Base-by-base conservation (phyloP, 2,888 invertebrate genomes). In the Andrena trimmerana region DNA sequence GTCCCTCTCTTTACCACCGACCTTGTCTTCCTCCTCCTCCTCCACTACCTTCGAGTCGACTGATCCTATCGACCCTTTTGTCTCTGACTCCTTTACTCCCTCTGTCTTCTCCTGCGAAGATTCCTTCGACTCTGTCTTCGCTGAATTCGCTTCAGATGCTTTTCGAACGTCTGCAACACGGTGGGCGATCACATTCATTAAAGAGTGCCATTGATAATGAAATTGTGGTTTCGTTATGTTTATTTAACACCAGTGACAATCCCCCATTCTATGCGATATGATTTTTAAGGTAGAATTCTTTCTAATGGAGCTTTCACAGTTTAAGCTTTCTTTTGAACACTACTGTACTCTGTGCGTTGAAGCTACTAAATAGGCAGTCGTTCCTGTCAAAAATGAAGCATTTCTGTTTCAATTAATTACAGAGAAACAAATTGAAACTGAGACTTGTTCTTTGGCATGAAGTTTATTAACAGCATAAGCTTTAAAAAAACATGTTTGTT, bases 21-120 rank as follows among this genome's bases (percentile, higher is more conserved):
- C 96, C 96, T 96, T 91, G 33, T 85, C 88, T 33, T 90, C 88
- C 79, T 85, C 69, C 16, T 85, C 69, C 16, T 81, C 78, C 29
- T 71, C 68, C 27, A 83, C 80, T 33, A 84, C 80, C 67, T 86
- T 76, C 42, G 79, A 70, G 27, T 67, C 73, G 10, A 73, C 84
- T 31, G 81, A 52, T 71, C 87, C 88, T 74, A 81, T 87, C 69
- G 88, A 83, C 71, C 72, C 50, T 10, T 57, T 85, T 72, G 74
- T 82, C 62, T 66, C 88, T 68, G 75, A 74, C 63, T 69, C 74
- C 65, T 80, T 78, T 72, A 68, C 67, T n/a, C 72, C 78, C 72
- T 70, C 74, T n/a, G 67, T 10, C 50, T 68, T 72, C 57, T 65
- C 66, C 74, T 70, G 60, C 24, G 70, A 60, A 57, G 80, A 59